These are phyloP conservation scores for Aspiorhynchus laticeps DNA, from an alignment of 2,113 vertebrate species.

Conservation along the genomic window DNA sequence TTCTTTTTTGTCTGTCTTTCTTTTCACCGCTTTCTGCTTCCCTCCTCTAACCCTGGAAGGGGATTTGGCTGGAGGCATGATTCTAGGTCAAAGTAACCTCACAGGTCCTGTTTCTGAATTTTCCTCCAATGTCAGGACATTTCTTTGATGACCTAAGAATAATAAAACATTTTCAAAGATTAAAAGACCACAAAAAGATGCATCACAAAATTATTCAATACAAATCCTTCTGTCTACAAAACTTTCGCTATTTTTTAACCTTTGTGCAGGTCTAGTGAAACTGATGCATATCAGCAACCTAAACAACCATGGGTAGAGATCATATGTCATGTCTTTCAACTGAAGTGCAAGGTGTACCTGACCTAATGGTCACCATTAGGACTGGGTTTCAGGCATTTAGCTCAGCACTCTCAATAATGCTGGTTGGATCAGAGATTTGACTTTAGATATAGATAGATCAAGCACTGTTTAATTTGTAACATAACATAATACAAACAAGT, in stretches of 20 bases:
- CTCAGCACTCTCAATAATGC: constrained; percentile 37
- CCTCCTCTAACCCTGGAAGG: constrained; percentile 42
- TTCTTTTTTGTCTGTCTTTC: constrained; percentile 54
- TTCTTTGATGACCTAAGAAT: constrained; percentile 38
- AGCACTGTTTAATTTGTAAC: neutral
- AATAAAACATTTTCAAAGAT: constrained; percentile 1
- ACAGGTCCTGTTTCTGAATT: constrained; percentile 7
- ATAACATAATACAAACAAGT: neutral
- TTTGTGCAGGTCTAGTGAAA: constrained; percentile 35
- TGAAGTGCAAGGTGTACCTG: constrained; percentile 51
- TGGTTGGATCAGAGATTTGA: constrained; percentile 35
- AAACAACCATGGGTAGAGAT: constrained; percentile 34
- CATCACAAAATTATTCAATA: neutral
- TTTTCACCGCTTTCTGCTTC: constrained; percentile 56
- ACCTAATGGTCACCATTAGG: constrained; percentile 57
- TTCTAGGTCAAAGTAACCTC: constrained; percentile 19
- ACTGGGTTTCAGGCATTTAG: constrained; percentile 57
- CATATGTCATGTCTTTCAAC: constrained; percentile 56
- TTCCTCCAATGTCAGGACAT: constrained; percentile 39
- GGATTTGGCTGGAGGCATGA: constrained; percentile 67
- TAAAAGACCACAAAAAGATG: neutral
- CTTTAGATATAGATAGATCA: neutral
- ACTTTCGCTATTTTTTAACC: neutral
- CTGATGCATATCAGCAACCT: constrained; percentile 22
- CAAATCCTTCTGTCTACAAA: neutral